A percentile compares a stretch with the other conserved stretches of the same genome.
These are phyloP conservation scores for Cynodonichthys magdalenae DNA, from an alignment of 2,797 vertebrate genomes.

Conservation along the genomic window DNA sequence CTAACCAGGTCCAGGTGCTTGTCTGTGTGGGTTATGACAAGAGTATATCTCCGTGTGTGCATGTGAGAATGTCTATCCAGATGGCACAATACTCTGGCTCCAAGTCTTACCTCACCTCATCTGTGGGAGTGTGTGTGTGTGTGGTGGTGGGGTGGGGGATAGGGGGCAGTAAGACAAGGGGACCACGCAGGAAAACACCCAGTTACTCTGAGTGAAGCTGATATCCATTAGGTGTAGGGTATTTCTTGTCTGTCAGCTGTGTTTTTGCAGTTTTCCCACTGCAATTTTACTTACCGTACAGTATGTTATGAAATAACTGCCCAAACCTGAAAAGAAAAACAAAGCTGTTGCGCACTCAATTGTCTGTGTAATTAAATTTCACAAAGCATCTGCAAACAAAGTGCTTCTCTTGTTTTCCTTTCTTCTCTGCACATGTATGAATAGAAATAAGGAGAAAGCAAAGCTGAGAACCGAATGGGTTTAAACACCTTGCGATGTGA, in stretches of 20 bases:
- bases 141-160: too few species aligned
- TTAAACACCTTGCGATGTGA: conserved; percentile 51
- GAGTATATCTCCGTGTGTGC: conserved; percentile 65
- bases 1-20: conserved; percentile 79
- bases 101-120: conserved; percentile 75
- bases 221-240: conserved; percentile 53
- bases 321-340: conserved; percentile 51
- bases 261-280: conserved; percentile 44
- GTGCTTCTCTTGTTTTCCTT: conserved; percentile 31
- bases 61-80: conserved; percentile 63
- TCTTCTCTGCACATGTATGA: background rate
- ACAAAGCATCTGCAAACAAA: conserved; percentile 59
- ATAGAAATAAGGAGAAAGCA: too few species aligned
- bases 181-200: conserved; percentile 61
- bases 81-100: conserved; percentile 63
- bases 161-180: conserved; percentile 50
- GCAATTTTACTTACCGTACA: conserved; percentile 34
- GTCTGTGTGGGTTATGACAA: conserved; percentile 74
- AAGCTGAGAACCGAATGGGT: conserved; percentile 33
- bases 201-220: conserved; percentile 53
- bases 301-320: conserved; percentile 50
- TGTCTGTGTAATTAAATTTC: conserved; percentile 75
- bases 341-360: conserved; percentile 55
- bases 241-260: conserved; percentile 48
- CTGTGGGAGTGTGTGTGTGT: conserved; percentile 47